These are phyloP conservation scores for Lithosia quadra DNA, from an alignment of 2,888 invertebrate species.

Conservation along the genomic window DNA sequence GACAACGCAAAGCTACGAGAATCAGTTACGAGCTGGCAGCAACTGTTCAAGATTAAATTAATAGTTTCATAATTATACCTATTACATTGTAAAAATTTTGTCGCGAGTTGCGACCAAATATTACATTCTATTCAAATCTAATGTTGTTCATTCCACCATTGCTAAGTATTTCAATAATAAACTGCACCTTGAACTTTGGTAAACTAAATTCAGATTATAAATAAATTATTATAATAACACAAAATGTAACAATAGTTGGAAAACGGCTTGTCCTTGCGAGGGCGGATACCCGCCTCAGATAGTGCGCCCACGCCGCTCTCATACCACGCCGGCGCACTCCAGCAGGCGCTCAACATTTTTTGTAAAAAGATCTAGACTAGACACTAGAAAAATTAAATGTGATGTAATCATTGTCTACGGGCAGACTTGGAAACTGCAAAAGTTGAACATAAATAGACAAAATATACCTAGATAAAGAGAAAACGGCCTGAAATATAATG, in stretches of 20 bases:
- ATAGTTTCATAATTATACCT: too few relatives aligned
- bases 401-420: too few relatives aligned
- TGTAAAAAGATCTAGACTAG: background rate
- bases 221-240: conserved; percentile 1
- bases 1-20: too few relatives aligned
- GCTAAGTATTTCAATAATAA: background rate
- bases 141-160: too few relatives aligned
- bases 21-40: too few relatives aligned
- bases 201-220: background rate
- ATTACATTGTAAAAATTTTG: too few relatives aligned
- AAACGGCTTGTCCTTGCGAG: conserved; percentile 64
- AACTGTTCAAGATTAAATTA: too few relatives aligned
- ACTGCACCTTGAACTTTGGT: background rate
- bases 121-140: too few relatives aligned
- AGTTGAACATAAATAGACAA: background rate
- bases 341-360: conserved; percentile 6
- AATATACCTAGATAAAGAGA: background rate
- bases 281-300: conserved; percentile 59
- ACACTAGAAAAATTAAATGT: too few relatives aligned
- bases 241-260: conserved; percentile 10
- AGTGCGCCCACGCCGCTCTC: conserved; percentile 57
- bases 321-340: background rate
- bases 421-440: background rate
- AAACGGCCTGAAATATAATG: background rate
- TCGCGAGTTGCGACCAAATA: too few relatives aligned